These are phyloP conservation scores for Rallus limicola DNA, from an alignment of 2,113 vertebrate genomes.

Conservation along the genomic window DNA sequence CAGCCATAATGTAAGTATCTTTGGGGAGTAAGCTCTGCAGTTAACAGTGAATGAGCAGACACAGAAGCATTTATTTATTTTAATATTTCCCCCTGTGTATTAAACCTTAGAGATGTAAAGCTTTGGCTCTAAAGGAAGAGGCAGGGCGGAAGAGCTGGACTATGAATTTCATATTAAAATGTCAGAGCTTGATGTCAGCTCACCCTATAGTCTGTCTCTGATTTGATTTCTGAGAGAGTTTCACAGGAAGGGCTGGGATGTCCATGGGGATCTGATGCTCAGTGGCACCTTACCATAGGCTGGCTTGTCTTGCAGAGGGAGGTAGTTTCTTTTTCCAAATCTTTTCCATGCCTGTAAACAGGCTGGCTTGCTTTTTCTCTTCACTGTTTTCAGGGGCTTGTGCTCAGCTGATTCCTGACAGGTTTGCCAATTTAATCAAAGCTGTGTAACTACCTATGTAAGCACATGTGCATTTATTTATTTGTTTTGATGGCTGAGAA, in stretches of 20 bases:
- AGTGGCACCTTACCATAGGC: background rate
- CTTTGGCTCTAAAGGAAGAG: background rate
- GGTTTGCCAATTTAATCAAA: background rate
- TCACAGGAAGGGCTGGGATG: background rate
- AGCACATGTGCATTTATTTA: accelerated
- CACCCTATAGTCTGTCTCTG: background rate
- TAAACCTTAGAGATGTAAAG: background rate
- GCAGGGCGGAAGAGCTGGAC: background rate
- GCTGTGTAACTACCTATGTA: background rate
- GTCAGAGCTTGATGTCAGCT: background rate
- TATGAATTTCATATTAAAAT: background rate
- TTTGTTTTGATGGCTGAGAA: background rate
- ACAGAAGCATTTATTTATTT: background rate
- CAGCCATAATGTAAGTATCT: slow-evolving; percentile 85
- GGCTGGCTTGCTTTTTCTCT: background rate
- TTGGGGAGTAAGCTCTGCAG: background rate
- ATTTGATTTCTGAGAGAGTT: background rate
- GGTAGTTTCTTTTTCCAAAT: background rate
- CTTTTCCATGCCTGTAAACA: background rate
- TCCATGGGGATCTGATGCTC: background rate
- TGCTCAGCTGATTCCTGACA: background rate
- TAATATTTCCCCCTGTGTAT: background rate
- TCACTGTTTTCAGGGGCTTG: background rate
- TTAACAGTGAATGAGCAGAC: background rate
- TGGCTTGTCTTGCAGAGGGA: background rate